Base-by-base conservation (phyloP, 1,140 invertebrate species). In the Stegodyphus mimosarum region DNA sequence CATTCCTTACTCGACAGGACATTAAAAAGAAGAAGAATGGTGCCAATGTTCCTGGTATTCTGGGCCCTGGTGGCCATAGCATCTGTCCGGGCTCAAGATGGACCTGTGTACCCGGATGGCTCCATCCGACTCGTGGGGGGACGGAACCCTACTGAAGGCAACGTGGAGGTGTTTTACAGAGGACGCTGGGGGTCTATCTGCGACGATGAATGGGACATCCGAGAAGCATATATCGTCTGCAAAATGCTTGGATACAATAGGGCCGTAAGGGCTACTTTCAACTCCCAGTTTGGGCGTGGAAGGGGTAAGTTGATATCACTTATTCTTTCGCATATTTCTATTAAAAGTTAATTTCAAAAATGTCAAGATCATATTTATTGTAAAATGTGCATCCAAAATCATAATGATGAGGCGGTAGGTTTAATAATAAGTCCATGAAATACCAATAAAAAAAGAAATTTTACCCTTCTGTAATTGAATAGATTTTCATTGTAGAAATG, bases 151-250 rank as follows among this genome's bases (percentile, higher is more conserved):
- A 74, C 64, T 10, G 76, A 89, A 95, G 96, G 96, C 76, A 96
- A 97, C 90, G 94, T 98, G 10, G 95, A 98, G 90, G 94, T 98
- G 64, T 94, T 94, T 86, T 95, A 97, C 89, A 92, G 95, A 78
- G 94, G 94, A 10, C 93, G 94, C 86, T 97, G 96, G 96, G 96
- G 96, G 15, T 93, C 94, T 17, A 92, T 98, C 10, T 98, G 97
- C 89, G 96, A 98, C 89, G 96, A 98, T 89, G 96, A 97, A 89
- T 97, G 96, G 95, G 96, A 97, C 89, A 90, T 93, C 48, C 90
- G 93, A 10, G 96, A 97, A 86, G 96, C 95, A 1, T 91, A 91
- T 51, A 95, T 98, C 7, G 94, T 96, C 17, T 98, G 97, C 90
- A 92, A 93, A 73, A 93, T 94, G 89, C 90, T 97, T 63, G 95